phyloP scores from a whole-genome alignment of 2,113 vertebrate species.

The Chauna torquata region DNA sequence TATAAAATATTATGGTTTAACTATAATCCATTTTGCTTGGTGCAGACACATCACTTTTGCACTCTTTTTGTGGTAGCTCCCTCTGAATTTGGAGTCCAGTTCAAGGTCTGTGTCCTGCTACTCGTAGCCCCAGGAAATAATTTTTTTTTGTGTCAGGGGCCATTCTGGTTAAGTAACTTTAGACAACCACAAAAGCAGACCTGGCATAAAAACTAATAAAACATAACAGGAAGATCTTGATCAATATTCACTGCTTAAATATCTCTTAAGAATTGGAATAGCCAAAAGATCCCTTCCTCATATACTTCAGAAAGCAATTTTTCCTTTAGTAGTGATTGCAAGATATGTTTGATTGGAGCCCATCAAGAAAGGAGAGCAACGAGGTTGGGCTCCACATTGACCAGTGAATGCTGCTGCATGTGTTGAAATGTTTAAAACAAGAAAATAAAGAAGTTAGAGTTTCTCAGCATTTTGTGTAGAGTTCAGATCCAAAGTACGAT shows the following conservation, averaged over 20 bases:
- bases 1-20: background rate
- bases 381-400: background rate
- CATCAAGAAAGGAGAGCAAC: background rate
- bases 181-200: background rate
- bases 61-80: background rate
- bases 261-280: background rate
- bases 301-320: background rate
- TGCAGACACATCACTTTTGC: background rate
- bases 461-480: background rate
- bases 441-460: background rate
- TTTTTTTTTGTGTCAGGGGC: background rate
- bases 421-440: background rate
- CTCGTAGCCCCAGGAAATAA: constrained; percentile 4
- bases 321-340: background rate
- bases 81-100: background rate
- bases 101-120: background rate
- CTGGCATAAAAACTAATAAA: constrained; percentile 8
- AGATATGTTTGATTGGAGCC: background rate
- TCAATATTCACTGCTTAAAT: background rate
- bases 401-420: background rate
- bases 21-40: too few species aligned
- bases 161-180: background rate
- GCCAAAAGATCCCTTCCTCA: background rate
- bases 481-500: background rate
- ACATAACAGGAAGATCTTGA: background rate